Base-by-base conservation (phyloP, 2,888 invertebrate genomes). In the Operophtera brumata region DNA sequence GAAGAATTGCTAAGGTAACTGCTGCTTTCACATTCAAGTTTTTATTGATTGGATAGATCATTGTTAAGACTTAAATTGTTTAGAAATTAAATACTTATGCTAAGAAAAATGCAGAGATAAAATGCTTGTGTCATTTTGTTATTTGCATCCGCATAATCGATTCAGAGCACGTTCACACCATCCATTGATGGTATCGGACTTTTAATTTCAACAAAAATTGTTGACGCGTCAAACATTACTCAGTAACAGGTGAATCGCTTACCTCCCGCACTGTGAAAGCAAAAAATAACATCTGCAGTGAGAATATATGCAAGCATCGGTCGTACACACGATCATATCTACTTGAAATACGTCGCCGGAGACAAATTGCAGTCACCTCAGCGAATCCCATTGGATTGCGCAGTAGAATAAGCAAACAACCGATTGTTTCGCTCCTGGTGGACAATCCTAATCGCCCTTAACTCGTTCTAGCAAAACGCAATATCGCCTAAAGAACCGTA, bases 291-390 rank as follows among this genome's bases (percentile, higher is more conserved):
- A 85, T 84, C 80, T 83, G 85, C 80, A 66, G 73, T 77, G 77
- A 80, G 77, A 80, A 83, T 80, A 76, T 79, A 82, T 81, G 81
- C 83, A 84, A 80, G 79, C 77, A 77, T 78, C 69, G 76, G 68
- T 77, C 75, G 76, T 75, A 80, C 79, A 82, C 78, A 83, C 80
- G 88, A 88, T 88, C 80, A 88, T 89, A 87, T 88, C 87, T 84
- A 80, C 80, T 82, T 82, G 82, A 82, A 80, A 80, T 78, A 82
- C 78, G 83, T 85, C 84, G 80, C 70, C 61, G 62, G 73, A 82
- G 87, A 88, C 89, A 89, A 89, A 89, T 89, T 88, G 87, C 80
- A 80, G 71, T 84, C 84, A 81, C 84, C 81, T 84, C 82, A 84
- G 78, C 75, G 78, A 75, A 77, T 77, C 78, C 76, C 36, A n/a